Conservation (phyloP, 2,113 vertebrate genomes). For the Onychorhynchus coronatus region DNA sequence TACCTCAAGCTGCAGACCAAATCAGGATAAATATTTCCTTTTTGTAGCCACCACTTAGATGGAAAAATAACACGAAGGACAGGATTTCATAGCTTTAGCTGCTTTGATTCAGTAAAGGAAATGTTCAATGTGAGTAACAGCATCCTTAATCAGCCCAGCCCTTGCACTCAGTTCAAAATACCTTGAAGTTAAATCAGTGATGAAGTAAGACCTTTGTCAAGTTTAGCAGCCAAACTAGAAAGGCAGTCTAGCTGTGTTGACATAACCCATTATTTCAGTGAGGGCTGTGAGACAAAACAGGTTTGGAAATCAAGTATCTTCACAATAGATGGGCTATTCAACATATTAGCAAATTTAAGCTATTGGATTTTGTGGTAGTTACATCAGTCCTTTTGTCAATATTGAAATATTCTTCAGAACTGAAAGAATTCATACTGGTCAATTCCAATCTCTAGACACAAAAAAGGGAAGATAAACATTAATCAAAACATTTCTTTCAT, state of each 20-base stretch:
- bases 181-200: slow-evolving; percentile 22
- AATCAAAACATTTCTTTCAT: not conserved
- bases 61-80: not conserved
- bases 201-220: slow-evolving; percentile 35
- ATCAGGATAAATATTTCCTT: not conserved
- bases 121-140: not conserved
- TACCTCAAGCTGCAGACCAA: not conserved
- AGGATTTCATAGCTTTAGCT: not conserved
- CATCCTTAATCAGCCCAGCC: slow-evolving; percentile 17
- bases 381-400: not conserved
- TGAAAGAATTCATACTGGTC: not conserved
- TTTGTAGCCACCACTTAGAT: not conserved
- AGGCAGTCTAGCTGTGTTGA: not conserved
- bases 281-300: not conserved
- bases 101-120: slow-evolving; percentile 14
- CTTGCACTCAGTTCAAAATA: slow-evolving; percentile 10
- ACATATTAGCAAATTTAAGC: not conserved
- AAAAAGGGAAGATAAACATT: slow-evolving; percentile 10
- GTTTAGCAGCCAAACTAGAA: slow-evolving; percentile 4
- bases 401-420: not conserved
- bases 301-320: not conserved
- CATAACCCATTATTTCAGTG: not conserved
- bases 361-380: not conserved
- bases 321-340: not conserved
- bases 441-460: not conserved